Percentiles rank a stretch among this genome's conserved stretches.
phyloP scores from a whole-genome alignment of 2,113 vertebrate species.

The Brevimyrus niger region DNA sequence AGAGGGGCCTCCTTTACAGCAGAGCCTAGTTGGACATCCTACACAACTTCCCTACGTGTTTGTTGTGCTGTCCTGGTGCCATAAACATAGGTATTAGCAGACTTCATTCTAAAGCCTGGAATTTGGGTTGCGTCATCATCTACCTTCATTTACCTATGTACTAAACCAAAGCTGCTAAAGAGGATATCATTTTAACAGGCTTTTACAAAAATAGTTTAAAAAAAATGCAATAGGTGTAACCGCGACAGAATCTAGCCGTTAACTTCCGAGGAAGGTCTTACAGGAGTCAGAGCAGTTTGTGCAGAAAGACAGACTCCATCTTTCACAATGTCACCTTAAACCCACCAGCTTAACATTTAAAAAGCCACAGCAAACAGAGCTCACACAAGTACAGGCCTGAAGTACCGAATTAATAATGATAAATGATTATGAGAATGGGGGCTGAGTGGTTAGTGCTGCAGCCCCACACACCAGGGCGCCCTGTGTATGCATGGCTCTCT shows the following conservation, averaged over 20 bases:
- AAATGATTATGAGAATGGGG: neutral
- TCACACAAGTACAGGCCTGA: neutral
- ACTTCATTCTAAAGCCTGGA: neutral
- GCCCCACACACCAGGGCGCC: neutral
- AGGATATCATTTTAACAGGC: neutral
- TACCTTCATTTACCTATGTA: neutral
- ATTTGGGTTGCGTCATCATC: neutral
- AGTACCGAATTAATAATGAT: neutral
- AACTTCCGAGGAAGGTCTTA: neutral
- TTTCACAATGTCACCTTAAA: neutral
- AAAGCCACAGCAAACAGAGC: neutral
- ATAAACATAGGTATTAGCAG: neutral
- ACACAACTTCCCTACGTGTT: neutral
- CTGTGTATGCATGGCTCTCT: neutral
- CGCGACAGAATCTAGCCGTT: neutral
- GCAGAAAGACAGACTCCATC: neutral
- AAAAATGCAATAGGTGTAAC: neutral
- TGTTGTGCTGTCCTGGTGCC: neutral
- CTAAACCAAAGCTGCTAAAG: neutral
- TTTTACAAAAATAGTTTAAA: neutral
- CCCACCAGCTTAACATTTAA: neutral
- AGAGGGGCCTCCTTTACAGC: neutral
- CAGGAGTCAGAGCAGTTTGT: neutral
- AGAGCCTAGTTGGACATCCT: neutral
- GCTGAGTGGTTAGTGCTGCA: no score